A percentile compares a stretch with the other conserved stretches of the same genome.
Evolutionary conservation across 2,113 vertebrate species (phyloP).

Genomic region (Phrynosoma blainvillii): DNA sequence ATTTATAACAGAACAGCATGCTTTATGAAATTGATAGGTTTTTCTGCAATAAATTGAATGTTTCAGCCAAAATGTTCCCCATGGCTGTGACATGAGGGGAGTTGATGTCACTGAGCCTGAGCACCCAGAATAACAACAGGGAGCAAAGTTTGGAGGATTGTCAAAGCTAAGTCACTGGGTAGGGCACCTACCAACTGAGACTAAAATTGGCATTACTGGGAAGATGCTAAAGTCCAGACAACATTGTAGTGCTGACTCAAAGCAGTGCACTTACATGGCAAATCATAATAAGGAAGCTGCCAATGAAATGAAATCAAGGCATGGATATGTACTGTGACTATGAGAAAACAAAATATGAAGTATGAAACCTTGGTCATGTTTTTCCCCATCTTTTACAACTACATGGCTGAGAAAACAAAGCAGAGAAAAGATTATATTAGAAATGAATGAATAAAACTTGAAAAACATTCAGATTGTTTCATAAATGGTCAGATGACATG

Average conservation of each 20-base stretch:
- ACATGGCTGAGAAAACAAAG: neutral
- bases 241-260: no score
- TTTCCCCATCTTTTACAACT: neutral
- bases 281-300: neutral
- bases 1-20: neutral
- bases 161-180: neutral
- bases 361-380: neutral
- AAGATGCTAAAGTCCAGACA: neutral
- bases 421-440: no score
- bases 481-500: neutral
- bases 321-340: no score
- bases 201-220: neutral
- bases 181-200: neutral
- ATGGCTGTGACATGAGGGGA: neutral
- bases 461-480: neutral
- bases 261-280: neutral
- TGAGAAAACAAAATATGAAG: neutral
- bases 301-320: neutral
- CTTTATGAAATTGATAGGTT: accelerated
- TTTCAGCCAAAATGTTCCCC: neutral
- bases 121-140: neutral
- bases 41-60: neutral
- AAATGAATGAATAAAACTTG: neutral
- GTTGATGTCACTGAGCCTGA: neutral
- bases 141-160: neutral